Base-by-base conservation (phyloP, 2,113 vertebrate genomes). In the Capreolus pygargus region DNA sequence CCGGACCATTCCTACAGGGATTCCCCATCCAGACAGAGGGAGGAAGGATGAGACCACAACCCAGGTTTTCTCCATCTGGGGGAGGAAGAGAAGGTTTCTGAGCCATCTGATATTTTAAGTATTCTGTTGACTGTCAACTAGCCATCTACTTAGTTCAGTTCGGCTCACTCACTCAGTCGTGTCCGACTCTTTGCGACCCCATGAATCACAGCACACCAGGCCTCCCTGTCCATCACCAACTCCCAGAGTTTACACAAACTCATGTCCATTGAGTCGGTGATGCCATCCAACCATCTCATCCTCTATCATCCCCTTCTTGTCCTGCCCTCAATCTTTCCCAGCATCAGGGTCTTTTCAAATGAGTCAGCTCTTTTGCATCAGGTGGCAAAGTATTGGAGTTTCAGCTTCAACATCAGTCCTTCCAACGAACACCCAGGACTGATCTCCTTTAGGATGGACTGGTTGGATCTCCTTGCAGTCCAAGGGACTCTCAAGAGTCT, bases 81-180 rank as follows among this genome's bases (percentile, higher is more conserved):
- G 50, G 21, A 93, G 43, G 36, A 78, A 90, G 74, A 89, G 2
- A 43, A 82, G 33, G 33, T 74, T 92, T 91, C 87, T 36, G 36
- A 96, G 58, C 39, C 28, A 61, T 13, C 47, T 91, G 33, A 33
- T 55, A 36, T 96, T 76, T 28, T 23, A 94, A 94, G 81, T 50
- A 60, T 43, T 76, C 28, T 85, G 39, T 19, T 93, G 61, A 87
- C 54, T 78, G 70, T 64, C 84, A 86, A 60, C 54, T 82, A 74
- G 89, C 88, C 82, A 57, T 94, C 78, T 85, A 84, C 39, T 67
- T 55, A 86, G 27, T 89, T 85, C n/a, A 70, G 67, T 21, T 55
- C 19, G 2, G 54, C 39, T 70, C n/a, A 70, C 10, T 70, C 5
- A 10, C n/a, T 70, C n/a, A 39, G 67, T 70, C 2, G 1, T 12